phyloP scores from a whole-genome alignment of 2,797 vertebrate genomes.

The Pelodytes ibericus region DNA sequence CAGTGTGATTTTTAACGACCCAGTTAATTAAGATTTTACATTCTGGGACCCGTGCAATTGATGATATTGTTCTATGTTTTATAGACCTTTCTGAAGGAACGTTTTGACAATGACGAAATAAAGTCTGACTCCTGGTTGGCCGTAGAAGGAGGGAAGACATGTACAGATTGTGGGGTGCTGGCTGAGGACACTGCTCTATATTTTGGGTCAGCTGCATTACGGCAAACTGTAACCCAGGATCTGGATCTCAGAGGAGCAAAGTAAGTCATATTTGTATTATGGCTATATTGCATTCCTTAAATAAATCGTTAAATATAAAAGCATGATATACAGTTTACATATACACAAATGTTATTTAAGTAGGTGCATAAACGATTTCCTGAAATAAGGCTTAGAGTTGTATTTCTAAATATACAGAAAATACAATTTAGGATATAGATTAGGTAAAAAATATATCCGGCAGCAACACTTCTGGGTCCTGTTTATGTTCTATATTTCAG shows the following conservation, averaged over 20 bases:
- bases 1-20: too few relatives aligned
- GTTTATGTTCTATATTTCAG: neutral
- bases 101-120: constrained; percentile 92
- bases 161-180: constrained; percentile 91
- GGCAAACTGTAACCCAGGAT: constrained; percentile 91
- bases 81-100: constrained; percentile 94
- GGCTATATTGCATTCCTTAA: neutral
- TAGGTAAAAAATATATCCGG: too few relatives aligned
- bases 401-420: too few relatives aligned
- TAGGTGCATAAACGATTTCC: too few relatives aligned
- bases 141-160: constrained; percentile 90
- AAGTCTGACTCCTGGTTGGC: constrained; percentile 91
- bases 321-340: too few relatives aligned
- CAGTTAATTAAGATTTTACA: too few relatives aligned
- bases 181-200: constrained; percentile 93
- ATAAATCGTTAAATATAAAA: too few relatives aligned
- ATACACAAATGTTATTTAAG: too few relatives aligned
- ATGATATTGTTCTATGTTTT: neutral
- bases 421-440: too few relatives aligned
- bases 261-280: constrained; percentile 71
- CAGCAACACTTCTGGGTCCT: neutral
- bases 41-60: too few relatives aligned
- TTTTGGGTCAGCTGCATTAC: constrained; percentile 88
- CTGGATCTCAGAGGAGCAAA: constrained; percentile 95
- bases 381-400: too few relatives aligned